Evolutionary conservation across 2,797 vertebrate genomes (phyloP).

Genomic region (Pterois miles): DNA sequence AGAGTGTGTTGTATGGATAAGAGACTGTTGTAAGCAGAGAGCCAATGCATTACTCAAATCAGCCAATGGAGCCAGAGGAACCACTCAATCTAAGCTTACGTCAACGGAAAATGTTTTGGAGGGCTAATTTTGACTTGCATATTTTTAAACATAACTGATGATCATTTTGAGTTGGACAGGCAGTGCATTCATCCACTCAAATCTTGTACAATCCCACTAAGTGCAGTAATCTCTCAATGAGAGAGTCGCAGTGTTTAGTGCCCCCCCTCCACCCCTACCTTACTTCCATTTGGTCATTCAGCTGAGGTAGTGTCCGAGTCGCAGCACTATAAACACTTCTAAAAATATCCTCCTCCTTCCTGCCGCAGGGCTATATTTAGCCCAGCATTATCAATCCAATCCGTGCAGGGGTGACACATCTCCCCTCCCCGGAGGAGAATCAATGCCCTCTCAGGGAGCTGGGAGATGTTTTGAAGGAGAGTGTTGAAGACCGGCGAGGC

Average conservation of each 20-base stretch:
- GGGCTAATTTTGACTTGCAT: conserved; percentile 32
- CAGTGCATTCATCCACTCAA: conserved; percentile 23
- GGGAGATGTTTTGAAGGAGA: conserved; percentile 46
- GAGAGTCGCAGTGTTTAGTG: conserved; percentile 29
- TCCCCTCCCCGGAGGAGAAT: conserved; percentile 64
- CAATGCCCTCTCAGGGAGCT: conserved; percentile 69
- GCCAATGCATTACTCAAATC: conserved; percentile 54
- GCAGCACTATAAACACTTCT: conserved; percentile 76
- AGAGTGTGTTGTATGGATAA: conserved; percentile 46
- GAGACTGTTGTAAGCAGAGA: conserved; percentile 44
- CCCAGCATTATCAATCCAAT: conserved; percentile 80
- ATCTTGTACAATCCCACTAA: conserved; percentile 55
- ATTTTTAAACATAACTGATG: conserved; percentile 49
- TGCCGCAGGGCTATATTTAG: conserved; percentile 84
- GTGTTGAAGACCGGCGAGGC: conserved; percentile 44
- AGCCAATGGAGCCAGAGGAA: conserved; percentile 38
- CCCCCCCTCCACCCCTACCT: background rate
- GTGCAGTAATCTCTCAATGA: conserved; percentile 55
- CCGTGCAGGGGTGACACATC: conserved; percentile 72
- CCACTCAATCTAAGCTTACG: conserved; percentile 24
- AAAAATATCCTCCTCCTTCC: conserved; percentile 81
- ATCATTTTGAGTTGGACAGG: conserved; percentile 37
- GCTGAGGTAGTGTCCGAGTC: conserved; percentile 61
- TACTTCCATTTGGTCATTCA: conserved; percentile 62
- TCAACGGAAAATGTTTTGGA: conserved; percentile 42